phyloP scores from a whole-genome alignment of 2,797 vertebrate species.

The Lophotriccus pileatus region DNA sequence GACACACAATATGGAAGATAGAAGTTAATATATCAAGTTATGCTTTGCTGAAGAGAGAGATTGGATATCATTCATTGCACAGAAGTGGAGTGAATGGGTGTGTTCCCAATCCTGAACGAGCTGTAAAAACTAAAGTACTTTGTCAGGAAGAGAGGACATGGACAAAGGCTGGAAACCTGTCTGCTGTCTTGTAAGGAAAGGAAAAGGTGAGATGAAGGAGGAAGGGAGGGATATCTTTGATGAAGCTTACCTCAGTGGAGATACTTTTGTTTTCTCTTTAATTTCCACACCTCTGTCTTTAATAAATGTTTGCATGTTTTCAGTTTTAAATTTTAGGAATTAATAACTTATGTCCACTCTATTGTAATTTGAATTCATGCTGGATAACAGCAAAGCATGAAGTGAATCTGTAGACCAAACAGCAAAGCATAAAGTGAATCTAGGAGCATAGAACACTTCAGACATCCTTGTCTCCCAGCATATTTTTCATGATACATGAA shows the following conservation, averaged over 20 bases:
- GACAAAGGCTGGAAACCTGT: background rate
- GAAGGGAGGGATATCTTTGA: background rate
- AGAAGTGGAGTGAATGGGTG: background rate
- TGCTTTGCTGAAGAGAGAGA: background rate
- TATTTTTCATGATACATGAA: background rate
- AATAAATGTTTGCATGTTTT: background rate
- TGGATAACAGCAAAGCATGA: background rate
- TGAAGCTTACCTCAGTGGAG: background rate
- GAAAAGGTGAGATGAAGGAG: background rate
- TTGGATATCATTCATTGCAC: background rate
- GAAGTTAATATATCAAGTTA: background rate
- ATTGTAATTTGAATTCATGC: background rate
- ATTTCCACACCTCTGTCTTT: background rate
- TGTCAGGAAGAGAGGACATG: background rate
- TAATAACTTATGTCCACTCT: background rate
- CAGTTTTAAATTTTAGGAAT: background rate
- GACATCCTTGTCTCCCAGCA: background rate
- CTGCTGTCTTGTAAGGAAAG: background rate
- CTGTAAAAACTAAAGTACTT: background rate
- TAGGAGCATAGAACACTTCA: background rate
- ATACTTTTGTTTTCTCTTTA: background rate
- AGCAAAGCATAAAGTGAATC: background rate
- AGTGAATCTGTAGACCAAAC: background rate
- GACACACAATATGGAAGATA: background rate
- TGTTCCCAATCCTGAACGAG: background rate